phyloP scores from a whole-genome alignment of 2,113 vertebrate species.

The cattle (Bos taurus) region DNA sequence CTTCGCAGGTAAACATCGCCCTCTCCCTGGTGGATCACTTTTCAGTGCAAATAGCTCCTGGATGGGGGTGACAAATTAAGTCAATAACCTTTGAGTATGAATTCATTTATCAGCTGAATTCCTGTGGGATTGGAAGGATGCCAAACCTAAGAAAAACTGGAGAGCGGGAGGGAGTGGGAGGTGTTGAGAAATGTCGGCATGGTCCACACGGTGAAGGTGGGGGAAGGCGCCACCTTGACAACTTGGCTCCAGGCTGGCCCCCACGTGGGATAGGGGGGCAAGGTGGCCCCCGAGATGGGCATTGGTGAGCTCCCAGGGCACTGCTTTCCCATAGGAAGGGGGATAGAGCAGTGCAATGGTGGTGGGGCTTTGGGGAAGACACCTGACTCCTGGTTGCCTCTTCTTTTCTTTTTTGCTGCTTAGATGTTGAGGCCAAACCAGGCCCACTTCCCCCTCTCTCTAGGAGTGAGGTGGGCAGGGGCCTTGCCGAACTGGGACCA shows the following conservation, averaged over 20 bases:
- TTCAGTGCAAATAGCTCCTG: slow-evolving; percentile 67
- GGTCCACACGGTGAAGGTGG: neutral
- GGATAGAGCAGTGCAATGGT: neutral
- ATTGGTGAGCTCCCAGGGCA: neutral
- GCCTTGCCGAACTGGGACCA: neutral
- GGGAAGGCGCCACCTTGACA: neutral
- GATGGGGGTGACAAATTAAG: slow-evolving; percentile 73
- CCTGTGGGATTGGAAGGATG: slow-evolving; percentile 66
- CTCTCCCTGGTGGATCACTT: slow-evolving; percentile 53
- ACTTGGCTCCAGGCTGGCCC: neutral
- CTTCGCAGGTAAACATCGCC: slow-evolving; percentile 44
- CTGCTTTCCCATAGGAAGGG: neutral
- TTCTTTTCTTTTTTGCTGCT: neutral
- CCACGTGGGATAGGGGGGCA: neutral
- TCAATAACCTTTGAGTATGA: slow-evolving; percentile 73
- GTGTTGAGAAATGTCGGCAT: neutral
- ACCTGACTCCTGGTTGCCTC: neutral
- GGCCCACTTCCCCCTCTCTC: neutral
- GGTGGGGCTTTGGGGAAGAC: neutral
- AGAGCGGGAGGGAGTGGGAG: neutral
- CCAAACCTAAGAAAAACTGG: slow-evolving; percentile 49
- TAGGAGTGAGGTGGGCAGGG: neutral
- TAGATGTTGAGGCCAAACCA: neutral
- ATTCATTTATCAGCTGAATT: slow-evolving; percentile 73
- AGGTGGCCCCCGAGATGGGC: neutral